Evolutionary conservation across 2,888 invertebrate genomes (phyloP).

Genomic region (Sinotaia quadrata): DNA sequence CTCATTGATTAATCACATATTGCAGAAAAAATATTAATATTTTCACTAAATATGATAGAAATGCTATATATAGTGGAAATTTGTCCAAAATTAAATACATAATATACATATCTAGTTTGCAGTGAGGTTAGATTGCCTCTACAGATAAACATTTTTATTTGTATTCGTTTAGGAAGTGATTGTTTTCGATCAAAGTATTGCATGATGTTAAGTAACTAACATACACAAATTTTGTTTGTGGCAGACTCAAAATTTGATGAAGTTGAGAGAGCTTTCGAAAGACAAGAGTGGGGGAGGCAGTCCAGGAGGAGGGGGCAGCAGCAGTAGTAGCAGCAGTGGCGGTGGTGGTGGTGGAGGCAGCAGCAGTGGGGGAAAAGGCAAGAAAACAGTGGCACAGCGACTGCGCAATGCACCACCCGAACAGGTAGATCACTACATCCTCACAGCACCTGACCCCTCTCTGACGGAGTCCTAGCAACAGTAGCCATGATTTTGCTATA

Average conservation of each 20-base stretch:
- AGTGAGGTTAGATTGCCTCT: too few species aligned
- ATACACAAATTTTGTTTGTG: too few species aligned
- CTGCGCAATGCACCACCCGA: conserved; percentile 43
- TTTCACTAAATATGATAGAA: too few species aligned
- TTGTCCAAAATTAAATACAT: too few species aligned
- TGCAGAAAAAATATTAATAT: too few species aligned
- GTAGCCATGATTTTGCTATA: background rate
- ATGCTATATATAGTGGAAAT: too few species aligned
- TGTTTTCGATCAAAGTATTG: too few species aligned
- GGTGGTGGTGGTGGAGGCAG: background rate
- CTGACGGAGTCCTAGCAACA: conserved; percentile 31
- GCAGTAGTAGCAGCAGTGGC: background rate
- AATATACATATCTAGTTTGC: too few species aligned
- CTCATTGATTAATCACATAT: too few species aligned
- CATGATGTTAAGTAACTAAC: too few species aligned
- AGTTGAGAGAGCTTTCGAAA: conserved; percentile 39
- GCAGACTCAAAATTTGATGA: conserved; percentile 56
- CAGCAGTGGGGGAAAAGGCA: conserved; percentile 25
- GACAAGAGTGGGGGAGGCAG: conserved; percentile 32
- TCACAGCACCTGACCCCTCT: conserved; percentile 41
- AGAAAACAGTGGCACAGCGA: conserved; percentile 38
- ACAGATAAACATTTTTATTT: too few species aligned
- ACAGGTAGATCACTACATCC: conserved; percentile 42
- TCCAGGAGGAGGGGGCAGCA: background rate
- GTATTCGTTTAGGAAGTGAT: too few species aligned